These are phyloP conservation scores for Aurelia sp. DNA, from an alignment of 30 jellyfish, hydroid and myxozoan genomes.

Conservation along the genomic window DNA sequence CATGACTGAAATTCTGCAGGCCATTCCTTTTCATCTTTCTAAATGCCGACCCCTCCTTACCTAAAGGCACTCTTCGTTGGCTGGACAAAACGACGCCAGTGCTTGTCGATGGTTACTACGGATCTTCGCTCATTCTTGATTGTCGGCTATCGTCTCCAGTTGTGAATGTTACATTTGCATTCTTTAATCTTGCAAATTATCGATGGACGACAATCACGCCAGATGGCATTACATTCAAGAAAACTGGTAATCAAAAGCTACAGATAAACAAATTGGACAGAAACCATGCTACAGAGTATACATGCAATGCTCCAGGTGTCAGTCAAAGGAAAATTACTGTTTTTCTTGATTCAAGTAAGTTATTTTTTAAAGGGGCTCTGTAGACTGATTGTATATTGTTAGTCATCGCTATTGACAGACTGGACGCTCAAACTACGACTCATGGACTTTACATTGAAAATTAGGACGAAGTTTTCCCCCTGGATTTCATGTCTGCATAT, in stretches of 20 bases:
- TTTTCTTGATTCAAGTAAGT: slow-evolving; percentile 29
- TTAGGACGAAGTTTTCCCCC: too few relatives aligned
- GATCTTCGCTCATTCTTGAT: not conserved
- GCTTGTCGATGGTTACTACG: not conserved
- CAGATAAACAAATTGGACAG: slow-evolving; percentile 31
- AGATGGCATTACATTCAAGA: slow-evolving; percentile 66
- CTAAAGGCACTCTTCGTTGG: not conserved
- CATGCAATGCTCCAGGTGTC: slow-evolving; percentile 70
- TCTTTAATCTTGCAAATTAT: not conserved
- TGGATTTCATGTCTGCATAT: too few relatives aligned
- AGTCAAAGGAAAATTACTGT: not conserved
- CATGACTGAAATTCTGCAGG: too few relatives aligned
- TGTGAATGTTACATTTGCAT: slow-evolving; percentile 32
- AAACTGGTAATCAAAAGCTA: slow-evolving; percentile 49
- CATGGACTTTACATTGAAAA: too few relatives aligned
- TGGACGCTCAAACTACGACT: too few relatives aligned
- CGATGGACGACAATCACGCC: slow-evolving; percentile 6
- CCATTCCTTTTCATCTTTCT: too few relatives aligned
- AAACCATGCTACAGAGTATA: slow-evolving; percentile 29
- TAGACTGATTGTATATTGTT: not conserved
- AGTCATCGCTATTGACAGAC: too few relatives aligned
- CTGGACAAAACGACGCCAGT: not conserved
- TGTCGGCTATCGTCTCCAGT: slow-evolving; percentile 22
- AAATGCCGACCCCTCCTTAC: too few relatives aligned
- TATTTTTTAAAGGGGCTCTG: too few relatives aligned